Percentiles rank a stretch among this genome's conserved stretches.
phyloP scores from a whole-genome alignment of 2,888 invertebrate genomes.

The Yponomeuta malinellus region DNA sequence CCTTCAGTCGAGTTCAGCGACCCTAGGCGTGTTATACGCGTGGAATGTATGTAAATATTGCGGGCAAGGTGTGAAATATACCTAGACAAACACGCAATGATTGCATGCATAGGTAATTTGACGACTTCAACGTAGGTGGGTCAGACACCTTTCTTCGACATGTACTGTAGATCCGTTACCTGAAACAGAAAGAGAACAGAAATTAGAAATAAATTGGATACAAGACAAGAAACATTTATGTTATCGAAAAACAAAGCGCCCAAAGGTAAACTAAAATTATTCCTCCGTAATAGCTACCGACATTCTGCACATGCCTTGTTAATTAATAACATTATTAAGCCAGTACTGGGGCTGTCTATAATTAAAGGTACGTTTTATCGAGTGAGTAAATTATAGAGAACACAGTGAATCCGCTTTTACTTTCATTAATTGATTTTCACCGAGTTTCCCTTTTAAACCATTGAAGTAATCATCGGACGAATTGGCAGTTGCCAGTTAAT shows the following conservation, averaged over 20 bases:
- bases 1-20: conserved; percentile 10
- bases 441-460: not conserved
- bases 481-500: not conserved
- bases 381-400: not conserved
- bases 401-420: not conserved
- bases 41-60: not conserved
- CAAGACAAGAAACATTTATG: no score
- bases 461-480: not conserved
- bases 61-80: not conserved
- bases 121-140: not conserved
- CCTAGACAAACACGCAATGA: conserved; percentile 13
- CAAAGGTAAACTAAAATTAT: not conserved
- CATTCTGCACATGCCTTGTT: not conserved
- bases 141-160: not conserved
- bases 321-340: conserved; percentile 10
- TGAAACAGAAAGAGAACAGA: not conserved
- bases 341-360: not conserved
- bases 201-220: not conserved
- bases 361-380: not conserved
- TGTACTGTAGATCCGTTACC: not conserved
- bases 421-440: not conserved
- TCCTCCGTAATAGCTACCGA: not conserved
- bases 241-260: not conserved
- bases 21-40: conserved; percentile 4
- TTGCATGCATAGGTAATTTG: not conserved